Conservation (phyloP, 2,113 vertebrate species). For the Phalacrocorax carbo region DNA sequence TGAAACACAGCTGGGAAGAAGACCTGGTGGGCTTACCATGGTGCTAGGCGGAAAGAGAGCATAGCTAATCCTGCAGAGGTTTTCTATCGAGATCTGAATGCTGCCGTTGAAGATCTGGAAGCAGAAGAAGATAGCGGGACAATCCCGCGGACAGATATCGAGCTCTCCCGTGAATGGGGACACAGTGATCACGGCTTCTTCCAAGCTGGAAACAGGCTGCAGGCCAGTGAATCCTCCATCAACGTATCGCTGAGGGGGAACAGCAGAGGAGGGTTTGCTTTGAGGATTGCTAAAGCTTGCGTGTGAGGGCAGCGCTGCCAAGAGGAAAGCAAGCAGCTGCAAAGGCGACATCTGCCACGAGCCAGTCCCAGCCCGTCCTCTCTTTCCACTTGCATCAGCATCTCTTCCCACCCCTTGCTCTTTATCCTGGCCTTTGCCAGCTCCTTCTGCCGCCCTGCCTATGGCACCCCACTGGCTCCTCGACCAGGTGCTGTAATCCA, state of each 20-base stretch:
- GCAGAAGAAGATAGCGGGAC: slow-evolving; percentile 71
- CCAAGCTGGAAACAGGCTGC: slow-evolving; percentile 76
- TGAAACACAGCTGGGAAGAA: background rate
- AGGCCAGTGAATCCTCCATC: slow-evolving; percentile 87
- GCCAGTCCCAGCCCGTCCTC: background rate
- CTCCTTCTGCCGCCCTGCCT: background rate
- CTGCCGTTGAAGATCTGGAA: slow-evolving; percentile 76
- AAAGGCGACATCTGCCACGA: fast-evolving
- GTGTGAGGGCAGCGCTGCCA: background rate
- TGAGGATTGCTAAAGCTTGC: background rate
- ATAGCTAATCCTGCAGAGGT: slow-evolving; percentile 77
- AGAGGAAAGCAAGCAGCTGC: background rate
- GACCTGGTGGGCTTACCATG: slow-evolving; percentile 68
- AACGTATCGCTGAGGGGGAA: slow-evolving; percentile 78
- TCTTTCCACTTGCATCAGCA: background rate
- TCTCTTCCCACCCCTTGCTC: background rate
- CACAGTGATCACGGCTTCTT: slow-evolving; percentile 78
- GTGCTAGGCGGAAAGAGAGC: slow-evolving; percentile 80
- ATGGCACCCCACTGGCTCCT: background rate
- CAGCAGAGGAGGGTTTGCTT: background rate
- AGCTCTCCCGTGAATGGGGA: slow-evolving; percentile 87
- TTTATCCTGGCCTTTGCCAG: background rate
- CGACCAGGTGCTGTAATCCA: background rate
- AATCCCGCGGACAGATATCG: slow-evolving; percentile 86
- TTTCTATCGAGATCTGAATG: slow-evolving; percentile 82